Conservation (phyloP, 1,140 invertebrate genomes). For the Sogatella furcifera region DNA sequence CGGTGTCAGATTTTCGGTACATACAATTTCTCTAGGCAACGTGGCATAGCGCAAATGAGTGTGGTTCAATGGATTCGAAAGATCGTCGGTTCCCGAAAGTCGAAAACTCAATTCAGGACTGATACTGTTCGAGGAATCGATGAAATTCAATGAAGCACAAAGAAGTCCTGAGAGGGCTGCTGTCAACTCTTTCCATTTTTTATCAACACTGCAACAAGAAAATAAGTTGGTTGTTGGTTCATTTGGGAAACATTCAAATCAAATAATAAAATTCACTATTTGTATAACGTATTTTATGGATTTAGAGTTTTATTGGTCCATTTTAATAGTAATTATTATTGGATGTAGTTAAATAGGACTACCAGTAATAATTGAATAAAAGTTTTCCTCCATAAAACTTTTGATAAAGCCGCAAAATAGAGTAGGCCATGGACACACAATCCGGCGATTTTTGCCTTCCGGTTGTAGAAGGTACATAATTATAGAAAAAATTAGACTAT, state of each 20-base stretch:
- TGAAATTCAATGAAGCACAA: constrained; percentile 93
- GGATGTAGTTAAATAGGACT: no score
- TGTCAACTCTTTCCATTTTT: constrained; percentile 77
- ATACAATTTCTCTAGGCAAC: constrained; percentile 89
- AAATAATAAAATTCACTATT: no score
- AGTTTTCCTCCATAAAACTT: no score
- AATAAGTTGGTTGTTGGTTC: constrained; percentile 1
- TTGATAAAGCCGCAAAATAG: no score
- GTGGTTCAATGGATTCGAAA: constrained; percentile 34
- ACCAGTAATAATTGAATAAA: no score
- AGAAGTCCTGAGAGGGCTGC: constrained; percentile 86
- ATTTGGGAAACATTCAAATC: constrained; percentile 9
- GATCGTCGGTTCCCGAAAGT: constrained; percentile 53
- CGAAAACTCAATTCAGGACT: constrained; percentile 72
- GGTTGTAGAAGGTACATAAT: no score
- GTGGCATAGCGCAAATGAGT: constrained; percentile 68
- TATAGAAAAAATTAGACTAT: no score
- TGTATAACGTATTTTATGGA: no score
- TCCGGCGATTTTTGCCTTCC: no score
- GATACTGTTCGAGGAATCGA: constrained; percentile 79
- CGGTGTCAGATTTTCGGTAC: constrained; percentile 96
- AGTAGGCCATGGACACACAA: no score
- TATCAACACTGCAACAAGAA: constrained; percentile 45
- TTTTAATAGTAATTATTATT: no score
- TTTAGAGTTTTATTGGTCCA: no score